Percentiles rank a stretch among this genome's conserved stretches.
Evolutionary conservation across 2,888 invertebrate species (phyloP).

Genomic region (Anarsia innoxiella): DNA sequence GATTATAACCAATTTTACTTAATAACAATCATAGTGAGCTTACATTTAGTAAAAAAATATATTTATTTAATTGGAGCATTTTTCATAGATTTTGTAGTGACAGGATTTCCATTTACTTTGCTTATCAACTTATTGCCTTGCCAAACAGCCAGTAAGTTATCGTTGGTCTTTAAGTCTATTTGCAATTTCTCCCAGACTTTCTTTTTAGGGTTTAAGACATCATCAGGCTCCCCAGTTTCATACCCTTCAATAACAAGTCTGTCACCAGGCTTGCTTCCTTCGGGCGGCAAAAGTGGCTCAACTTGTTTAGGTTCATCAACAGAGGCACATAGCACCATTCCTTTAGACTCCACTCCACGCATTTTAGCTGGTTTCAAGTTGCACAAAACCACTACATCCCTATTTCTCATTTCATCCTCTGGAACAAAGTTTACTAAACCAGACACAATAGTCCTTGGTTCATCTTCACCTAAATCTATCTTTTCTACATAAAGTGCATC

Average conservation of each 20-base stretch:
- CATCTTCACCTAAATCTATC: constrained; percentile 89
- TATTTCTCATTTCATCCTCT: constrained; percentile 90
- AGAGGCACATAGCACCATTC: constrained; percentile 96
- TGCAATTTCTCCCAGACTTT: constrained; percentile 97
- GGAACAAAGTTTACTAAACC: constrained; percentile 95
- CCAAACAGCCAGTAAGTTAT: constrained; percentile 87
- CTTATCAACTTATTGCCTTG: constrained; percentile 83
- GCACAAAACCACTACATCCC: constrained; percentile 93
- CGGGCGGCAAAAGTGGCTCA: constrained; percentile 89
- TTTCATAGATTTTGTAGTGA: constrained; percentile 83
- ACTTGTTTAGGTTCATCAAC: constrained; percentile 85
- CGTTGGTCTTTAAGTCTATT: constrained; percentile 83
- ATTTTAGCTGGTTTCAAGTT: constrained; percentile 98
- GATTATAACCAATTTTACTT: too few relatives aligned
- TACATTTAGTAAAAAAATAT: too few relatives aligned
- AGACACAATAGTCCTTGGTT: constrained; percentile 84
- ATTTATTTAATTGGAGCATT: constrained; percentile 87
- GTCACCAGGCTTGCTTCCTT: constrained; percentile 86
- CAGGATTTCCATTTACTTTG: constrained; percentile 82
- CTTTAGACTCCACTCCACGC: constrained; percentile 92
- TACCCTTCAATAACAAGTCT: constrained; percentile 88
- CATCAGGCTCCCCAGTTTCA: constrained; percentile 85
- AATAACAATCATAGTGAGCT: too few relatives aligned
- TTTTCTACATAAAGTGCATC: constrained; percentile 94
- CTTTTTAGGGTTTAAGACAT: constrained; percentile 94